Conservation (phyloP, 2,113 vertebrate species). For the Campylomormyrus tamandua region DNA sequence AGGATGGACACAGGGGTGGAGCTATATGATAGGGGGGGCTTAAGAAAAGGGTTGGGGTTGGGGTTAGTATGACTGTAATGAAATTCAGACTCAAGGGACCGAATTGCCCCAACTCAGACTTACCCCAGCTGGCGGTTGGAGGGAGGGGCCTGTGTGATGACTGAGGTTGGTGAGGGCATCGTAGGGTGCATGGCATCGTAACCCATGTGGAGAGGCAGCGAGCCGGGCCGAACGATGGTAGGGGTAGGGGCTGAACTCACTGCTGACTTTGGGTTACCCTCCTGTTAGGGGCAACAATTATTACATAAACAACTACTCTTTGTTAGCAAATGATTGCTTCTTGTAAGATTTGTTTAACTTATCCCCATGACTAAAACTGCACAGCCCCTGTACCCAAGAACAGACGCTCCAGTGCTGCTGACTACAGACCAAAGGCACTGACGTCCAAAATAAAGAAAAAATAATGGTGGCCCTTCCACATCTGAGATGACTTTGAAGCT, state of each 20-base stretch:
- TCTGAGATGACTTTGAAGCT: background rate
- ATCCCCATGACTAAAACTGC: background rate
- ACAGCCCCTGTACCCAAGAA: background rate
- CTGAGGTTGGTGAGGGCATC: constrained; percentile 90
- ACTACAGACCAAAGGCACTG: background rate
- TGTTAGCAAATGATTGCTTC: background rate
- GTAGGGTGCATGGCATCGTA: constrained; percentile 85
- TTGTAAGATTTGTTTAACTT: background rate
- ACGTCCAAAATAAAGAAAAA: background rate
- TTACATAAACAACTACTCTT: background rate
- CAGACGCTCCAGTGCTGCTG: background rate
- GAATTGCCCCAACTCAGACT: constrained; percentile 39
- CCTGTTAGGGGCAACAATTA: constrained; percentile 41
- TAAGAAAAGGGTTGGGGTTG: background rate
- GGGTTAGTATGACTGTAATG: background rate
- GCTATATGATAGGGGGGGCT: background rate
- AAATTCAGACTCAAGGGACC: background rate
- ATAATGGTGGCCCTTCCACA: background rate
- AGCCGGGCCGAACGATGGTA: constrained; percentile 88
- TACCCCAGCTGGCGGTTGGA: constrained; percentile 86
- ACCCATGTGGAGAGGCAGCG: constrained; percentile 81
- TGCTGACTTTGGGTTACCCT: constrained; percentile 66
- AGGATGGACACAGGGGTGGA: background rate
- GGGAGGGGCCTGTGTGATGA: constrained; percentile 93
- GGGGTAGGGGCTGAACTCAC: constrained; percentile 80